Base-by-base conservation (phyloP, 1,140 invertebrate genomes). In the Sitobion miscanthi region DNA sequence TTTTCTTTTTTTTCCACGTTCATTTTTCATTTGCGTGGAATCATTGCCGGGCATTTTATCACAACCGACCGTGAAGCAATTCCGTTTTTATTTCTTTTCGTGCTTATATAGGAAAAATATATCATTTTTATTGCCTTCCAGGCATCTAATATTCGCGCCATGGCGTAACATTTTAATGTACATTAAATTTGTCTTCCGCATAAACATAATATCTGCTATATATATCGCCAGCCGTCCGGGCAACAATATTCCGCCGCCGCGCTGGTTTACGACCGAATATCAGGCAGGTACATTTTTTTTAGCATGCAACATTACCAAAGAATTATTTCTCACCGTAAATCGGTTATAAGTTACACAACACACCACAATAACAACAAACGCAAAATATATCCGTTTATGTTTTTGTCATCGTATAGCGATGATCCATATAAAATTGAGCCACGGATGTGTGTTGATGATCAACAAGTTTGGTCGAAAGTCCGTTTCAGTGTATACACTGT, bases 71-170 rank as follows among this genome's bases (percentile, higher is more conserved):
- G 47, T 83, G 77, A 92, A 92, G 91, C 77, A 92, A 92, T 92
- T 83, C 47, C 77, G 77, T 92, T 92, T 92, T 92, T 92, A 92
- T 92, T 92, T 92, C 91, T 92, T 92, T 92, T 83, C 77, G 77
- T 25, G 91, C 91, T 83, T 85, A 92, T 54, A 89, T 91, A 91
- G 90, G 90, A 91, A 91, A 91, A 47, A 91, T 92, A 92, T 92
- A 82, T 92, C 91, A 92, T 92, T 92, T 92, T 92, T 92, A 92
- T 92, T 92, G 91, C 77, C 30, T 35, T 14, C 21, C 91, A 47
- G 77, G 30, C 91, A 92, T n/a, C 69, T 92, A 83, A 92, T 92
- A 92, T 82, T 92, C 42, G 91, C 42, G n/a, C 91, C 69, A 25
- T 38, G 45, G 77, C 35, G 91, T 83, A 83, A 92, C 91, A 38